These are phyloP conservation scores for Halocaridina rubra DNA, from an alignment of 2,888 invertebrate species.

Conservation along the genomic window DNA sequence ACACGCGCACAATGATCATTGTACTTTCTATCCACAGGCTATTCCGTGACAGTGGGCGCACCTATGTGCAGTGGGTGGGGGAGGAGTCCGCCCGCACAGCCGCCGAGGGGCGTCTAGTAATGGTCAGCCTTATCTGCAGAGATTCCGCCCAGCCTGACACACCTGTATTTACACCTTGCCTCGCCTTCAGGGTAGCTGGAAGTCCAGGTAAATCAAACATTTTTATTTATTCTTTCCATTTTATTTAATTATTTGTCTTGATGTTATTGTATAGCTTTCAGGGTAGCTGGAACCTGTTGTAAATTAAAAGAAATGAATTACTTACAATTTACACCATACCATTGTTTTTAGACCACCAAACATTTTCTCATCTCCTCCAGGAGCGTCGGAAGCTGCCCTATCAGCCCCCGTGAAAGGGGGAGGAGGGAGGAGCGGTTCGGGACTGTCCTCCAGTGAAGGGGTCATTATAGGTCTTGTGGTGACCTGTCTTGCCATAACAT, in stretches of 20 bases:
- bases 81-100: constrained; percentile 80
- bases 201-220: constrained; percentile 69
- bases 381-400: constrained; percentile 14
- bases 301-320: no score
- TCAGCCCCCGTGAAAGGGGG: neutral
- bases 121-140: constrained; percentile 83
- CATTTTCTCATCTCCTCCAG: neutral
- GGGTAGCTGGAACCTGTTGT: no score
- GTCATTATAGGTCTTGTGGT: constrained; percentile 51
- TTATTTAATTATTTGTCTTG: no score
- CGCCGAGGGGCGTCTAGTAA: constrained; percentile 84
- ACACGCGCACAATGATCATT: no score
- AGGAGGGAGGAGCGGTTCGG: neutral
- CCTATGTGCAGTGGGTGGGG: constrained; percentile 80
- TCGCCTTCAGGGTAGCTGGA: constrained; percentile 87
- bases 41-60: constrained; percentile 45
- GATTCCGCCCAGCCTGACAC: constrained; percentile 73
- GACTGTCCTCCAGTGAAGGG: constrained; percentile 29
- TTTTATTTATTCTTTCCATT: no score
- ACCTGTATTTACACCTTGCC: constrained; percentile 83
- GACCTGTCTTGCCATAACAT: constrained; percentile 35
- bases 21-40: constrained; percentile 15
- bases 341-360: no score
- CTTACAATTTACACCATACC: no score
- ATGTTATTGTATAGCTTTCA: no score